A percentile compares a stretch with the other conserved stretches of the same genome.
phyloP scores from a whole-genome alignment of 1,140 invertebrate species.

The Drosophila dunni region DNA sequence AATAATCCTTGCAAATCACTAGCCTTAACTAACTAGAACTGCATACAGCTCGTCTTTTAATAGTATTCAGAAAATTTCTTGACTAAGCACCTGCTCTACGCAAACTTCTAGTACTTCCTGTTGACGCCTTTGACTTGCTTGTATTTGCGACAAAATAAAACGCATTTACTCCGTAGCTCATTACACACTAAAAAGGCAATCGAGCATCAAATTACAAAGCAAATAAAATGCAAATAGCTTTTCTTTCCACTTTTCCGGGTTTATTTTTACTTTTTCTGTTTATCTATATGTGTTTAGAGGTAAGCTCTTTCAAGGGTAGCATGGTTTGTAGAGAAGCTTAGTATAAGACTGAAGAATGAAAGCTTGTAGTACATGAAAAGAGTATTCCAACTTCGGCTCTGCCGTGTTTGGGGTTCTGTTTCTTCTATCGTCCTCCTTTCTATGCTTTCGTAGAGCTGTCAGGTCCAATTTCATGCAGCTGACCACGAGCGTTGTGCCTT shows the following conservation, averaged over 20 bases:
- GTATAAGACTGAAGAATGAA: neutral
- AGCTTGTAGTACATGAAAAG: neutral
- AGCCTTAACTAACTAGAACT: neutral
- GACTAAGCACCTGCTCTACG: constrained; percentile 15
- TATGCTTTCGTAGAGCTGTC: constrained; percentile 34
- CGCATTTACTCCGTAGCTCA: constrained; percentile 69
- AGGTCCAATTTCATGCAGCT: constrained; percentile 79
- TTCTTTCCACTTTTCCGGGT: constrained; percentile 45
- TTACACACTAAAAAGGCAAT: constrained; percentile 81
- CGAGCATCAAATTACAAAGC: constrained; percentile 81
- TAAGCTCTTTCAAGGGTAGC: neutral
- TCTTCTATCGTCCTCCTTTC: constrained; percentile 28
- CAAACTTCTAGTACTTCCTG: constrained; percentile 6
- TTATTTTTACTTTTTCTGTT: constrained; percentile 32
- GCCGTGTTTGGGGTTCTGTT: neutral
- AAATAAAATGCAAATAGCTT: constrained; percentile 81
- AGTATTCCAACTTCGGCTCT: constrained; percentile 4
- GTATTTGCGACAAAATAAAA: constrained; percentile 50
- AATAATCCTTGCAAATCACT: neutral
- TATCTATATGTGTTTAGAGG: constrained; percentile 17
- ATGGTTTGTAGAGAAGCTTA: neutral
- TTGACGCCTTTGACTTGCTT: constrained; percentile 15
- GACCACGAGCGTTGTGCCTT: constrained; percentile 68
- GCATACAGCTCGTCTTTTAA: neutral
- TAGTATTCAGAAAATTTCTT: constrained; percentile 2